Conservation (phyloP, 1,140 invertebrate genomes). For the Laupala kohalensis region DNA sequence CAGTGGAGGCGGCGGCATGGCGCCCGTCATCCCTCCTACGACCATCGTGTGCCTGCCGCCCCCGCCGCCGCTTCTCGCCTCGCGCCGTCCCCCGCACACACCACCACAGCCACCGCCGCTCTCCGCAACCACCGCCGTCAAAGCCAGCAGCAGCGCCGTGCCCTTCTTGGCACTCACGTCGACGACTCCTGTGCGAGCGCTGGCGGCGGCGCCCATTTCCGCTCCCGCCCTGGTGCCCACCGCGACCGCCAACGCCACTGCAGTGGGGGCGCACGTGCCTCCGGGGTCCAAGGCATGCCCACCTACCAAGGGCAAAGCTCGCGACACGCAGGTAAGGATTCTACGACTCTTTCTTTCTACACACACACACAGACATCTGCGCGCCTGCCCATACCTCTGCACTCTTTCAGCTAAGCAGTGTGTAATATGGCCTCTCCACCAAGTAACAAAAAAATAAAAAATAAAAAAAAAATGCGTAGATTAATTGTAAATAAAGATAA, state of each 20-base stretch:
- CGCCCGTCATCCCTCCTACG: constrained; percentile 29
- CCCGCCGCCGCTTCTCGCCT: constrained; percentile 18
- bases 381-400: too few relatives aligned
- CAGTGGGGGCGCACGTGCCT: too few relatives aligned
- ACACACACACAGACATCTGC: too few relatives aligned
- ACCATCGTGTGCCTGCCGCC: constrained; percentile 36
- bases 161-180: constrained; percentile 37
- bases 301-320: background rate
- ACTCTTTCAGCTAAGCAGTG: constrained; percentile 15
- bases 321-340: background rate
- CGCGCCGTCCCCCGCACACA: constrained; percentile 13
- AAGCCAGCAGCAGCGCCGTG: constrained; percentile 31
- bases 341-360: constrained; percentile 14
- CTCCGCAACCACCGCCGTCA: constrained; percentile 20
- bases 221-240: background rate
- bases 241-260: background rate
- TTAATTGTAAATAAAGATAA: too few relatives aligned
- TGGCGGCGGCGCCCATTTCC: constrained; percentile 17
- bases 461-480: too few relatives aligned
- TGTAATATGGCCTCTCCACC: too few relatives aligned
- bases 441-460: too few relatives aligned
- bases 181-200: constrained; percentile 29
- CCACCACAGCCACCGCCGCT: constrained; percentile 19
- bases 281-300: too few relatives aligned
- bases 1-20: constrained; percentile 14